Evolutionary conservation across 1,140 invertebrate genomes (phyloP), one percentile per base, ranked within the genome.

Genomic region (Dreissena rostriformis): DNA sequence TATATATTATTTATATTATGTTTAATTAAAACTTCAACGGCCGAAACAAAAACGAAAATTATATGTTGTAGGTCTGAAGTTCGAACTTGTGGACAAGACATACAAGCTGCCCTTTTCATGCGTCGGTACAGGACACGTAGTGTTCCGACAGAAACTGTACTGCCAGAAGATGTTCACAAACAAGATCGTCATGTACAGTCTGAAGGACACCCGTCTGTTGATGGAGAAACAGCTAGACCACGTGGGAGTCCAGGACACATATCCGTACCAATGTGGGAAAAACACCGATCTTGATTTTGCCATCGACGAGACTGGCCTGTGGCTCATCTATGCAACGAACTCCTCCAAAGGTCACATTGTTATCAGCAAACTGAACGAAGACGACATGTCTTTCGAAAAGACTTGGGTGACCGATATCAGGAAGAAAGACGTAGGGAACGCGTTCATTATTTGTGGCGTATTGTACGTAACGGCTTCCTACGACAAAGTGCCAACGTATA

Each of bases 361-460:
- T 51, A 89, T 92, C 19, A 88, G 86, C 28, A 89, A 90, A 75
- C 67, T 92, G 4, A 81, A 91, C 70, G 86, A 88, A 14, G 86
- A 87, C 10, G 86, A 84, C 22, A 81, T 92, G 53, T 78, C 82
- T 0, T 84, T 92, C 39, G 74, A 85, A 51, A 82, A 87, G 53
- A 91, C 90, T 0, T 92, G 91, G 91, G 73, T 87, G 51, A 92
- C 91, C 0, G 86, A 87, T 29, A 90, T 89, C 17, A 82, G 87
- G 12, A 91, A 91, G 68, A 86, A 81, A 39, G 53, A 84, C 19
- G 88, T 91, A 0, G 88, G 91, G 12, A 91, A 92, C 73, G 83
- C 88, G 0, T 92, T 92, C 79, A 90, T 92, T 85, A 89, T 91
- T 17, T 92, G 91, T 84, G 91, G 91, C 4, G 74, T 90, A 5